A percentile compares a stretch with the other conserved stretches of the same genome.
Evolutionary conservation across 2,888 invertebrate species (phyloP).

Genomic region (Steromphala cineraria): DNA sequence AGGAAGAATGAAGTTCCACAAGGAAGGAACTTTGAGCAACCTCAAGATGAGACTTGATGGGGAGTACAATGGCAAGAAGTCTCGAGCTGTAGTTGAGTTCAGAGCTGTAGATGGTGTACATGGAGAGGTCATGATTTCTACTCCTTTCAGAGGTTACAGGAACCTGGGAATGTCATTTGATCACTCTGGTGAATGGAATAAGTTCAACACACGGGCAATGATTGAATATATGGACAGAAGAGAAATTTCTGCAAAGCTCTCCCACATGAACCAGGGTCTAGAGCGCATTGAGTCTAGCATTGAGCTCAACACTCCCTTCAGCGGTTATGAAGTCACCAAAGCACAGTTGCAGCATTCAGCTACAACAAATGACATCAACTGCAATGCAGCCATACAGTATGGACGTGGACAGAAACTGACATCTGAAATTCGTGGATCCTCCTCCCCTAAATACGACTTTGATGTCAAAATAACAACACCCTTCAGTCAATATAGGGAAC

Average conservation of each 20-base stretch:
- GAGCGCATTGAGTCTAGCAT: not conserved
- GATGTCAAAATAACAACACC: conserved; percentile 17
- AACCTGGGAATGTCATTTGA: conserved; percentile 33
- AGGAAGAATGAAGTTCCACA: conserved; percentile 10
- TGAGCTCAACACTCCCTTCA: not conserved
- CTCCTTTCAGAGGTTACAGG: conserved; percentile 21
- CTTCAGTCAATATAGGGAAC: conserved; percentile 6
- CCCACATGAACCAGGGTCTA: not conserved
- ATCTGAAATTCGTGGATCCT: conserved; percentile 14
- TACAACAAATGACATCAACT: conserved; percentile 24
- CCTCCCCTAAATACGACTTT: not conserved
- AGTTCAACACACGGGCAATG: conserved; percentile 29
- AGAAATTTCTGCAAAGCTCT: conserved; percentile 27
- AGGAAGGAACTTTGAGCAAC: not conserved
- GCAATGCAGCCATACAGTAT: conserved; percentile 26
- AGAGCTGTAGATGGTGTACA: not conserved
- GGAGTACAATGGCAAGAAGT: not conserved
- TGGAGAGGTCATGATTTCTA: conserved; percentile 21
- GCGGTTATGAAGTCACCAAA: not conserved
- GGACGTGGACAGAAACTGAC: conserved; percentile 12
- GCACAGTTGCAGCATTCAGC: conserved; percentile 23
- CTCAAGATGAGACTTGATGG: not conserved
- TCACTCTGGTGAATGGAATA: conserved; percentile 33
- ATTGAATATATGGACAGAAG: conserved; percentile 21
- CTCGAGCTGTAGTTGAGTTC: not conserved